phyloP scores from a whole-genome alignment of 2,888 invertebrate genomes.

The Drosophila leonis region DNA sequence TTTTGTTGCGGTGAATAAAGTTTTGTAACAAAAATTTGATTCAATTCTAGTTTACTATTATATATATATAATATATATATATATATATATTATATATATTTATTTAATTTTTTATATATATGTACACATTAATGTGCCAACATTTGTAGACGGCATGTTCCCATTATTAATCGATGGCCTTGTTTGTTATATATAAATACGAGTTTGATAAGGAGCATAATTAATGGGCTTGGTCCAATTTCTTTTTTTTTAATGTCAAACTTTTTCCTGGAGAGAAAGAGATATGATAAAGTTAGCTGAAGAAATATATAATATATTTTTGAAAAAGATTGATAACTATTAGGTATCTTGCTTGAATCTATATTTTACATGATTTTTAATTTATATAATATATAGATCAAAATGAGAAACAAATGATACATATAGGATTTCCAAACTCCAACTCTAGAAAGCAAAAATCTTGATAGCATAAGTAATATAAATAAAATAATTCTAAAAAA shows the following conservation, averaged over 20 bases:
- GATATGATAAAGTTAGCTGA: neutral
- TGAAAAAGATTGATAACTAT: neutral
- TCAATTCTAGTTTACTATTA: neutral
- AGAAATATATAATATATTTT: neutral
- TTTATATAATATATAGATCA: neutral
- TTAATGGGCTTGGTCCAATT: neutral
- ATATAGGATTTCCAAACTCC: neutral
- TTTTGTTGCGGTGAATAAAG: neutral
- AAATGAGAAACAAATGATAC: neutral
- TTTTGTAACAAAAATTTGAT: neutral
- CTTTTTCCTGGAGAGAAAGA: neutral
- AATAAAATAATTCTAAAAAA: neutral
- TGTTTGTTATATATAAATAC: neutral
- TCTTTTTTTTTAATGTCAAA: neutral
- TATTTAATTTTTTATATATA: too few relatives aligned
- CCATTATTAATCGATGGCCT: neutral
- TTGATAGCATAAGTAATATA: constrained; percentile 8
- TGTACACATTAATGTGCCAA: neutral
- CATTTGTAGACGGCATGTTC: neutral
- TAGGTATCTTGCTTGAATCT: neutral
- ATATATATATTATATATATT: too few relatives aligned
- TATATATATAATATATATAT: neutral
- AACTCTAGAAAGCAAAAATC: constrained; percentile 3
- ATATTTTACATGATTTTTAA: neutral
- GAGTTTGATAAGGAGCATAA: constrained; percentile 3